These are phyloP conservation scores for Holocentrus rufus DNA, from an alignment of 2,797 vertebrate species.

Conservation along the genomic window DNA sequence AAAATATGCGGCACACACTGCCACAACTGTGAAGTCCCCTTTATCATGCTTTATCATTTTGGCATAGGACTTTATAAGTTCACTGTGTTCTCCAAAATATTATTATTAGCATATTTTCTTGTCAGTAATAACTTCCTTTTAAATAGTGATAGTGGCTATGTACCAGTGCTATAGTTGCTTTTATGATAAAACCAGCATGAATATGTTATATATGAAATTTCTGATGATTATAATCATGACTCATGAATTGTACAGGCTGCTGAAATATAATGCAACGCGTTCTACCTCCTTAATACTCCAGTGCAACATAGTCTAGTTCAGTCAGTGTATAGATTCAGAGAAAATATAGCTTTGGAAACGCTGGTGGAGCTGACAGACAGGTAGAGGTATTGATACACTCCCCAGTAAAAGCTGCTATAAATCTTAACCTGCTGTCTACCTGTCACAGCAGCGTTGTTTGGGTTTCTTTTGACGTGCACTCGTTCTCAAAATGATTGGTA, in stretches of 20 bases:
- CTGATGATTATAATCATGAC: too few relatives aligned
- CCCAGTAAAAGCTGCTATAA: constrained; percentile 30
- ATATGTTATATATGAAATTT: not conserved
- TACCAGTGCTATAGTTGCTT: not conserved
- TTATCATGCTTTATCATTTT: constrained; percentile 8
- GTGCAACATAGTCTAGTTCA: too few relatives aligned
- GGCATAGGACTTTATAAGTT: not conserved
- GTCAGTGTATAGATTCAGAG: not conserved
- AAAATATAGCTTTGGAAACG: constrained; percentile 17
- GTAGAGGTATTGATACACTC: constrained; percentile 35
- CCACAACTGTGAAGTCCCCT: not conserved
- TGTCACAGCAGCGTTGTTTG: constrained; percentile 34
- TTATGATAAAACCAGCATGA: not conserved
- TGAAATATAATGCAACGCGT: too few relatives aligned
- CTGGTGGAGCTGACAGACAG: constrained; percentile 35
- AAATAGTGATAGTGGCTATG: not conserved
- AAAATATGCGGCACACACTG: constrained; percentile 12
- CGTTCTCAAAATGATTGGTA: constrained; percentile 18
- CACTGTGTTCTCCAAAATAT: constrained; percentile 15
- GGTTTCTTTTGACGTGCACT: constrained; percentile 2
- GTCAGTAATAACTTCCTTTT: not conserved
- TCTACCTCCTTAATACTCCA: too few relatives aligned
- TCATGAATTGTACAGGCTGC: too few relatives aligned
- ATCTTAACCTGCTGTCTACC: constrained; percentile 47
- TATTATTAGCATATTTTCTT: constrained; percentile 5